Base-by-base conservation (phyloP, 2,113 vertebrate species). In the Lasiurus borealis region DNA sequence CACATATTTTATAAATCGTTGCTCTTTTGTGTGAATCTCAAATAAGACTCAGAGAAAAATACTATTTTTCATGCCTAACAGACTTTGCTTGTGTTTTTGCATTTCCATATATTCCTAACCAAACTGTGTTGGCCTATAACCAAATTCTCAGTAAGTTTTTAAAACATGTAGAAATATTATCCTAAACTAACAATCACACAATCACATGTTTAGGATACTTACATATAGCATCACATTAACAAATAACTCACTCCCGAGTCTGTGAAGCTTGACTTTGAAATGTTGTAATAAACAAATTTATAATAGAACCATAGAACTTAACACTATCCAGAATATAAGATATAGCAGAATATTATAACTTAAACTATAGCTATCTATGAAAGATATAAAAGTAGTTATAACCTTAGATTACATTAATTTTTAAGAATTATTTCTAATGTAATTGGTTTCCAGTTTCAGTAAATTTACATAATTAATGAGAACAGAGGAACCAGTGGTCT, bases 11-110 rank as follows among this genome's bases (percentile, higher is more conserved):
- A 84, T 62, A 86, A 87, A 93, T 54, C 75, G n/a, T 34, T 80
- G 13, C 34, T 91, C 16, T 5, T 72, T 94, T 83, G 6, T 88
- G 31, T 92, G 66, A 86, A 72, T 94, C 85, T 92, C 50, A 90
- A 73, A 77, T 84, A 76, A 48, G 12, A 76, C 81, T 76, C 40
- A 90, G 19, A 77, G 29, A 15, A 50, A 87, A 72, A 64, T 36
- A 7, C 9, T 76, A 68, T 36, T 93, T 93, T 86, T 95, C 31
- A 72, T 80, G 40, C 16, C n/a, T 96, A 73, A 40, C 23, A 73
- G 46, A 68, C 10, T 89, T 94, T 91, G n/a, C 25, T 88, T 83
- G n/a, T 18, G 52, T 88, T 93, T 66, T 6, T 88, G 34, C 23
- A 87, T 84, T 92, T 90, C 15, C 7, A 27, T n/a, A 29, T 72